Percentiles rank a stretch among this genome's conserved stretches.
These are phyloP conservation scores for Ectemnius cavifrons DNA, from an alignment of 2,888 invertebrate genomes.

Conservation along the genomic window DNA sequence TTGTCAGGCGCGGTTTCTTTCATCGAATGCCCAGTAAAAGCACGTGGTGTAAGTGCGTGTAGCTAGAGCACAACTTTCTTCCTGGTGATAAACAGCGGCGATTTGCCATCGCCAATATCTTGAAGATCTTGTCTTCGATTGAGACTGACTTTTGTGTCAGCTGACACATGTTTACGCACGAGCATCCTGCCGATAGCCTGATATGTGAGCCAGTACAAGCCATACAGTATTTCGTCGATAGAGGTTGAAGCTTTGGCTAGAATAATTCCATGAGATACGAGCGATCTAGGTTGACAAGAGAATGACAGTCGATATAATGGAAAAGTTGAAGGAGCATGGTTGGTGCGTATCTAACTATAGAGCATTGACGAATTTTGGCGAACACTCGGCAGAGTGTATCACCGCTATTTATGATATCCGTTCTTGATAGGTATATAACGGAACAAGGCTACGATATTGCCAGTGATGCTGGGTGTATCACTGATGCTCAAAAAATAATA, in stretches of 20 bases:
- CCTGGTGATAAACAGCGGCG: background rate
- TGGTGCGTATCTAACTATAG: slow-evolving; percentile 79
- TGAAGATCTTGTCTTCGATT: slow-evolving; percentile 9
- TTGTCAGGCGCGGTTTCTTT: slow-evolving; percentile 60
- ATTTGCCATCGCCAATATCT: slow-evolving; percentile 3
- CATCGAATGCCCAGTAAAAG: slow-evolving; percentile 30
- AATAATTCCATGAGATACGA: slow-evolving; percentile 14
- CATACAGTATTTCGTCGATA: background rate
- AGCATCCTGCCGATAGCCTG: slow-evolving; percentile 1
- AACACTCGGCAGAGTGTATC: slow-evolving; percentile 9
- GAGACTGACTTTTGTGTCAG: slow-evolving; percentile 42
- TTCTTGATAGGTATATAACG: slow-evolving; percentile 83
- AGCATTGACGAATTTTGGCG: slow-evolving; percentile 18
- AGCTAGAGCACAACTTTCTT: slow-evolving; percentile 17
- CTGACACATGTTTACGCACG: slow-evolving; percentile 60
- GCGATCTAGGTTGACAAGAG: slow-evolving; percentile 5
- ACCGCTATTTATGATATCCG: background rate
- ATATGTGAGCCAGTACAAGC: background rate
- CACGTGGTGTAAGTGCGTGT: slow-evolving; percentile 23
- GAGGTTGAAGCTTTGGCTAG: slow-evolving; percentile 2
- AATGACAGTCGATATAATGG: slow-evolving; percentile 71
- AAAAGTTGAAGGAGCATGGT: slow-evolving; percentile 83
- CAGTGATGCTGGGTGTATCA: slow-evolving; percentile 82
- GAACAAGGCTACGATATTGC: slow-evolving; percentile 85
- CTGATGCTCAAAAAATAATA: slow-evolving; percentile 83